Evolutionary conservation across 2,113 vertebrate species (phyloP).

Genomic region (Bostrychus sinensis): DNA sequence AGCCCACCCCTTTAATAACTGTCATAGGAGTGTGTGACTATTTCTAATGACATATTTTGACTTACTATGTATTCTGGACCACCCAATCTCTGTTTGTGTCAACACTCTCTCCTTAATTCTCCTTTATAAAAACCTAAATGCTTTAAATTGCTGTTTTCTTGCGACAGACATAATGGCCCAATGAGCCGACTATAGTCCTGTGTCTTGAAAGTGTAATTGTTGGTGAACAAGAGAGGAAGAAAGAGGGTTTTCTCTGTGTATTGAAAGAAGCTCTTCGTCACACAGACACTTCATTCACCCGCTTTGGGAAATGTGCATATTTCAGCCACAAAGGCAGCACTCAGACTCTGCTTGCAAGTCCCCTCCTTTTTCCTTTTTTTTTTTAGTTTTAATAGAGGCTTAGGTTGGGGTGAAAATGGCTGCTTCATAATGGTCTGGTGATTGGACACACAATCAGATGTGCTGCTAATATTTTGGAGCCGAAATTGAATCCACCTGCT

Average conservation of each 20-base stretch:
- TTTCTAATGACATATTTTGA: not conserved
- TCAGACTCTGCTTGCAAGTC: conserved; percentile 23
- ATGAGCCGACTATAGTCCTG: conserved; percentile 14
- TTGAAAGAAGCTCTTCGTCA: conserved; percentile 29
- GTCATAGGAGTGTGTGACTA: not conserved
- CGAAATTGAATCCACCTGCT: conserved; percentile 47
- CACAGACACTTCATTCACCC: conserved; percentile 66
- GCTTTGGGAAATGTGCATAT: conserved; percentile 58
- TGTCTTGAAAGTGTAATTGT: conserved; percentile 37
- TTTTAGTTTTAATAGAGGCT: too few relatives aligned
- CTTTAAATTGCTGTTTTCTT: conserved; percentile 39
- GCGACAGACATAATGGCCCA: conserved; percentile 6
- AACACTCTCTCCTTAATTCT: conserved; percentile 26
- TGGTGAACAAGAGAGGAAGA: conserved; percentile 34
- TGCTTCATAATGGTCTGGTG: conserved; percentile 36
- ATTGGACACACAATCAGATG: conserved; percentile 42
- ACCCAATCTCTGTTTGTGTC: conserved; percentile 1
- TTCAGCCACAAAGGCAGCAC: conserved; percentile 60
- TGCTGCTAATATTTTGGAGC: conserved; percentile 33
- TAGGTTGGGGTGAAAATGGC: conserved; percentile 20
- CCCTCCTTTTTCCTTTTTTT: not conserved
- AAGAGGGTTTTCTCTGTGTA: conserved; percentile 30
- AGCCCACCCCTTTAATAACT: too few relatives aligned
- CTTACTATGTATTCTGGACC: not conserved
- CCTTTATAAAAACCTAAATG: conserved; percentile 20